These are phyloP conservation scores for Brachycybe producta DNA, from an alignment of 2,888 invertebrate genomes.

Conservation along the genomic window DNA sequence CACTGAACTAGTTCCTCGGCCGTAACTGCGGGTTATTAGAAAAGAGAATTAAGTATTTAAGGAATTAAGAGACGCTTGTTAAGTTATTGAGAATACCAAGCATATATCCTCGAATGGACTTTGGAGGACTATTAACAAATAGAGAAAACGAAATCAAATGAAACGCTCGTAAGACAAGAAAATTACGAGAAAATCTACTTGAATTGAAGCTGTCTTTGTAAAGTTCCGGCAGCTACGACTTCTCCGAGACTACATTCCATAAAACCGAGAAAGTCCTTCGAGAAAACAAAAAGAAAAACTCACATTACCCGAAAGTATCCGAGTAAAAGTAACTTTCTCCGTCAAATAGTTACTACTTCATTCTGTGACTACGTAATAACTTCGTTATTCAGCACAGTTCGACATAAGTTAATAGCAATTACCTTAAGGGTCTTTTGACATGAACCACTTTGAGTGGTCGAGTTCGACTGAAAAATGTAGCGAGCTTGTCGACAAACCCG, in stretches of 20 bases:
- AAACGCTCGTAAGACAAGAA: no score
- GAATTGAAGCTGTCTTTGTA: conserved; percentile 20
- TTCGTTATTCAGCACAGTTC: no score
- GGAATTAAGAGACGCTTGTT: neutral
- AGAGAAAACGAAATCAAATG: no score
- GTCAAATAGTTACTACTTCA: no score
- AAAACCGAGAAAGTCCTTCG: conserved; percentile 41
- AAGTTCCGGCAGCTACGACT: conserved; percentile 31
- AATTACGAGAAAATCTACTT: conserved; percentile 26
- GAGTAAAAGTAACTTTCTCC: no score
- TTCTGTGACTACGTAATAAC: no score
- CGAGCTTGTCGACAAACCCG: neutral
- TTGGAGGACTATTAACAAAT: no score
- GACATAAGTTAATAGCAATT: no score
- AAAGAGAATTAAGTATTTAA: neutral
- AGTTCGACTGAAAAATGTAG: no score
- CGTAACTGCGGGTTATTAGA: conserved; percentile 25
- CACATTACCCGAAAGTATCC: neutral
- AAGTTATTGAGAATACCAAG: conserved; percentile 21
- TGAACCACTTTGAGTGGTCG: no score
- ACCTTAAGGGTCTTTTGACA: no score
- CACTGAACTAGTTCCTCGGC: conserved; percentile 33
- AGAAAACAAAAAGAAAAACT: neutral
- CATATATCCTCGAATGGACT: conserved; percentile 23
- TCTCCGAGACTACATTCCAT: conserved; percentile 43